Conservation (phyloP, 2,888 invertebrate genomes). For the Onchidella celtica region DNA sequence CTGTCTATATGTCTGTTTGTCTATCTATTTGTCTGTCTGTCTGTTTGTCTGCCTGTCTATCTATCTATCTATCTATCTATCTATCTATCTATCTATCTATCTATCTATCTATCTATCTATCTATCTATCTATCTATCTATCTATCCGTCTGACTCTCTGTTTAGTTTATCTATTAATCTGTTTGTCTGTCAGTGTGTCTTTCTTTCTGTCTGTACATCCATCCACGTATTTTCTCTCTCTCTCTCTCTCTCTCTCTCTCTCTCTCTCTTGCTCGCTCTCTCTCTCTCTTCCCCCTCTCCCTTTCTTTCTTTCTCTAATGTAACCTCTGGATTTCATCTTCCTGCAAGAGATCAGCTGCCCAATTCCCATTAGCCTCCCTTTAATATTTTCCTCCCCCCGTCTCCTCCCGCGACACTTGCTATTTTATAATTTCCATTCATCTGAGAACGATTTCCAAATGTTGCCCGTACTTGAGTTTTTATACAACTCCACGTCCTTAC, state of each 20-base stretch:
- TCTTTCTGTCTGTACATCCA: background rate
- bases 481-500: too few relatives aligned
- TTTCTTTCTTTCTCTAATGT: constrained; percentile 14
- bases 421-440: too few relatives aligned
- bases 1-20: background rate
- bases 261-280: constrained; percentile 18
- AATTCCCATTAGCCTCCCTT: too few relatives aligned
- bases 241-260: constrained; percentile 26
- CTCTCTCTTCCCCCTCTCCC: constrained; percentile 23
- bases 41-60: background rate
- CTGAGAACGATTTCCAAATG: too few relatives aligned
- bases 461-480: too few relatives aligned
- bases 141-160: constrained; percentile 21
- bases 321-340: too few relatives aligned
- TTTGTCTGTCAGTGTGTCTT: background rate
- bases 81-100: constrained; percentile 44
- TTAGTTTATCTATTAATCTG: background rate
- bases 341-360: too few relatives aligned
- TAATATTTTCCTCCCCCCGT: too few relatives aligned
- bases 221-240: background rate
- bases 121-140: constrained; percentile 36
- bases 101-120: constrained; percentile 40
- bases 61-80: constrained; percentile 35
- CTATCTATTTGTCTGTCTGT: background rate
- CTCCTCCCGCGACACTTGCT: too few relatives aligned